Conservation (phyloP, 92 coral and sea anemone species). For the Bergia puertoricense region DNA sequence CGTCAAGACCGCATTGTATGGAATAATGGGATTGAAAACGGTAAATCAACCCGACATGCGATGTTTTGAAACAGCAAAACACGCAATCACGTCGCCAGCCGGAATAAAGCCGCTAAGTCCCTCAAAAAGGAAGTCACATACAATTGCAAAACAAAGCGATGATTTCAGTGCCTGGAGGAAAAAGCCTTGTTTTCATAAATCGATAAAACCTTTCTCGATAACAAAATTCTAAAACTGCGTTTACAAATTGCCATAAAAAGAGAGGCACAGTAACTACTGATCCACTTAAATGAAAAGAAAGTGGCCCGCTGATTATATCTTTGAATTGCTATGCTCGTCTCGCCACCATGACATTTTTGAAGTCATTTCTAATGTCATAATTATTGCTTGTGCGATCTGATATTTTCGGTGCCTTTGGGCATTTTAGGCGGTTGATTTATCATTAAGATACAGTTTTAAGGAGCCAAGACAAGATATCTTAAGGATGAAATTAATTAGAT, state of each 20-base stretch:
- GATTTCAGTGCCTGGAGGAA: neutral
- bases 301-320: neutral
- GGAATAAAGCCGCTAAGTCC: neutral
- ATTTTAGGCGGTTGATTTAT: neutral
- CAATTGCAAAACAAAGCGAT: slow-evolving; percentile 8
- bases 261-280: neutral
- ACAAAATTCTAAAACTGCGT: neutral
- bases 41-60: neutral
- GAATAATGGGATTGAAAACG: neutral
- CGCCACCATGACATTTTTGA: neutral
- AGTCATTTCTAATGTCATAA: neutral
- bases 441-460: neutral
- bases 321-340: neutral
- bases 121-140: neutral
- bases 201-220: neutral
- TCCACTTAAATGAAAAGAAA: neutral
- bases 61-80: neutral
- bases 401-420: neutral
- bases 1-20: too few species aligned
- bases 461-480: neutral
- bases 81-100: neutral
- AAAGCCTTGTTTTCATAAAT: neutral
- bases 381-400: neutral
- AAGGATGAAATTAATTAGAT: neutral
- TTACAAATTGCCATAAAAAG: neutral